A percentile compares a stretch with the other conserved stretches of the same genome.
Conservation (phyloP, 1,140 invertebrate species). For the Heliconius melpomene region DNA sequence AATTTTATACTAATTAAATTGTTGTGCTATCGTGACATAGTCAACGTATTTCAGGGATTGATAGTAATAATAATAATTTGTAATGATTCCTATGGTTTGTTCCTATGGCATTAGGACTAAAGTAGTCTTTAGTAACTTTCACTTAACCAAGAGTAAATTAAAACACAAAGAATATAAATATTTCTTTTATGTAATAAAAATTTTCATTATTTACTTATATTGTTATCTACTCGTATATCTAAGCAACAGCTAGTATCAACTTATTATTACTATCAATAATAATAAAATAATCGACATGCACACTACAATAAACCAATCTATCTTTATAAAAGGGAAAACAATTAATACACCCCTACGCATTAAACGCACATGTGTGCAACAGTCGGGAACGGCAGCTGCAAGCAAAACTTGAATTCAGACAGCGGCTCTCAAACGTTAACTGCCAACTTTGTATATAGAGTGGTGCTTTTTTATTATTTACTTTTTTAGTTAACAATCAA, state of each 20-base stretch:
- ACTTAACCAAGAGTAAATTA: too few relatives aligned
- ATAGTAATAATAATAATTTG: too few relatives aligned
- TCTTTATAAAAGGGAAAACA: conserved; percentile 48
- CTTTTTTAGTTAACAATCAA: not conserved
- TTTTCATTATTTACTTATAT: too few relatives aligned
- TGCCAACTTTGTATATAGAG: conserved; percentile 12
- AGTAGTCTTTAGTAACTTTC: too few relatives aligned
- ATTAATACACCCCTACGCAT: conserved; percentile 51
- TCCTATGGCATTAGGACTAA: too few relatives aligned
- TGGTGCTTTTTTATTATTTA: not conserved
- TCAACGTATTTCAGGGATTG: not conserved
- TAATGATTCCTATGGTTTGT: too few relatives aligned
- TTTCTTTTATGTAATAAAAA: too few relatives aligned
- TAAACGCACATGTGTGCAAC: conserved; percentile 51
- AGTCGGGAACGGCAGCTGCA: conserved; percentile 70
- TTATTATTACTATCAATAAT: not conserved
- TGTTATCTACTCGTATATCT: too few relatives aligned
- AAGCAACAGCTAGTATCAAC: not conserved
- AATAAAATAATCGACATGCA: conserved; percentile 12
- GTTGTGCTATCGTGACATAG: not conserved
- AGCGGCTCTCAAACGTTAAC: conserved; percentile 68
- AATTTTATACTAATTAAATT: not conserved
- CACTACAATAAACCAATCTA: conserved; percentile 50
- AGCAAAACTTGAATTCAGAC: conserved; percentile 68
- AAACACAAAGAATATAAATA: too few relatives aligned